Evolutionary conservation across 2,888 invertebrate genomes (phyloP), one percentile per base, ranked within the genome.

Genomic region (Cryptosula pallasiana): DNA sequence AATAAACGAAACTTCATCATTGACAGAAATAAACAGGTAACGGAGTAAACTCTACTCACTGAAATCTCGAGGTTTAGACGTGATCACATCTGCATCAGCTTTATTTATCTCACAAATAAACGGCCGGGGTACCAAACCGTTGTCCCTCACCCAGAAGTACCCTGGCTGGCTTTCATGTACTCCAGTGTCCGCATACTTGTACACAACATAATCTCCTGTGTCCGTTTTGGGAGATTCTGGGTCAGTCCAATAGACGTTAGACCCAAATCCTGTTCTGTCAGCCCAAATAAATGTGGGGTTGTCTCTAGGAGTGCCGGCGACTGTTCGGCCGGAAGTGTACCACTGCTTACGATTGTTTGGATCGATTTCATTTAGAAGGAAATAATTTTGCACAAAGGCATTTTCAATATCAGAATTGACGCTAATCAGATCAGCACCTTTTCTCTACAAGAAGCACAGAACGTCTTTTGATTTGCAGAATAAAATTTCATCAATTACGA

Each of bases 401-500:
- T 95, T 94, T 82, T 95, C 94, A 75, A 94, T 94, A 5, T 91
- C 87, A 73, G 88, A 90, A 81, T 91, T 92, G 9, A 95, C 89
- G 75, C 74, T 75, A 9, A 75, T 34, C 2, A 69, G 54, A 32
- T 72, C 73, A 0, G 75, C 74, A 9, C 73, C 73, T 35, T 76
- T 72, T n/a, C 20, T 54, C 74, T 74, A 58, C 23, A 69, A 63
- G n/a, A 45, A 72, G 5, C 1, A 55, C 45, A 45, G 20, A 13
- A 45, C 45, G 9, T n/a, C n/a, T n/a, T n/a, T n/a, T n/a, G n/a
- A n/a, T n/a, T n/a, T n/a, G n/a, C n/a, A n/a, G n/a, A n/a, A n/a
- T n/a, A n/a, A n/a, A n/a, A n/a, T n/a, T n/a, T n/a, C n/a, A n/a
- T n/a, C n/a, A n/a, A n/a, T n/a, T n/a, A n/a, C n/a, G n/a, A n/a